Percentiles rank a stretch among this genome's conserved stretches.
Conservation (phyloP, 2,888 invertebrate species). For the Penaeus monodon region DNA sequence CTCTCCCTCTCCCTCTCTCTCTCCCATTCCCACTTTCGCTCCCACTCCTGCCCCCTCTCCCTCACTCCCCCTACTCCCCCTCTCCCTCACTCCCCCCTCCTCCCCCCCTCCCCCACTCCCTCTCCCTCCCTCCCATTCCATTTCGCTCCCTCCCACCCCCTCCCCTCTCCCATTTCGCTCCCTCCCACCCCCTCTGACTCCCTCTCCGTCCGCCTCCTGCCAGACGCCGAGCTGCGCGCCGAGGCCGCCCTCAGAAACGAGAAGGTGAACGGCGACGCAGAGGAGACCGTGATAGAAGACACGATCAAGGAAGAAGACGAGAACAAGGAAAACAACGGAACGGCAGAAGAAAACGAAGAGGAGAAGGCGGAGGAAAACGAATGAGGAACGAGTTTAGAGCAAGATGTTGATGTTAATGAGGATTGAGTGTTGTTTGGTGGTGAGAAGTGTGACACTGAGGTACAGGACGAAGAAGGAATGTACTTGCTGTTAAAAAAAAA, state of each 20-base stretch:
- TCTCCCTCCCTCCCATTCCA: neutral
- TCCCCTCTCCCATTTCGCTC: no score
- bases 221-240: constrained; percentile 53
- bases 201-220: neutral
- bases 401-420: neutral
- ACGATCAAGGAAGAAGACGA: constrained; percentile 40
- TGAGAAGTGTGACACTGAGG: neutral
- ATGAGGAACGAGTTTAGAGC: neutral
- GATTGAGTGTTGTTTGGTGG: neutral
- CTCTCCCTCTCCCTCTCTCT: no score
- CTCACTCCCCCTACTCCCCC: no score
- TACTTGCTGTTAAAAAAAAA: no score
- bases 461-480: no score
- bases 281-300: constrained; percentile 37
- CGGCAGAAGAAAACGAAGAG: neutral
- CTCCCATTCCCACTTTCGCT: no score
- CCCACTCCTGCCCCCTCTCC: no score
- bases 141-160: neutral
- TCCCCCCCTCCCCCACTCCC: neutral
- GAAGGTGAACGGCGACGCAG: constrained; percentile 47
- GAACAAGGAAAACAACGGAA: neutral
- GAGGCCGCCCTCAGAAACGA: constrained; percentile 44
- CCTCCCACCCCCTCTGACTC: neutral
- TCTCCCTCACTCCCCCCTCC: no score
- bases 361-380: neutral